Evolutionary conservation across 2,113 vertebrate species (phyloP).

Genomic region (Strix aluco): DNA sequence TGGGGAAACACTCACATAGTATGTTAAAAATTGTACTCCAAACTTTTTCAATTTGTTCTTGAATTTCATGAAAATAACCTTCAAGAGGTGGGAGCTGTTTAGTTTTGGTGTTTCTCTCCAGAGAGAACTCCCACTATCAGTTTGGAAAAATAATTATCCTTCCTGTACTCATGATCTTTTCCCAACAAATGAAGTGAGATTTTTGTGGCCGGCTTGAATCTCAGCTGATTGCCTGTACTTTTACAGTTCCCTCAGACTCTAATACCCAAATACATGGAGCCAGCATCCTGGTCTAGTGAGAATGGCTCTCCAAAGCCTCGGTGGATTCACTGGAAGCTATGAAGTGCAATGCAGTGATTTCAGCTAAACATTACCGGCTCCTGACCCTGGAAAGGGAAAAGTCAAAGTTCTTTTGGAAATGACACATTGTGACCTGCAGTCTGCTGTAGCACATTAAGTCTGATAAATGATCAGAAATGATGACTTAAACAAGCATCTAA

Average conservation of each 20-base stretch:
- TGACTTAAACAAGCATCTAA: constrained; percentile 73
- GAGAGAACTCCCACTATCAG: neutral
- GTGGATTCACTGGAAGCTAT: neutral
- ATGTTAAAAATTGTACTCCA: neutral
- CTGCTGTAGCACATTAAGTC: constrained; percentile 71
- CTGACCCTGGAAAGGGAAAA: constrained; percentile 63
- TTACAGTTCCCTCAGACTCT: neutral
- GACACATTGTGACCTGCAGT: constrained; percentile 61
- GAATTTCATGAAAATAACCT: neutral
- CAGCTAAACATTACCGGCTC: constrained; percentile 46
- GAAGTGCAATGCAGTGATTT: neutral
- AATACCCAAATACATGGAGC: neutral
- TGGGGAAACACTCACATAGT: neutral
- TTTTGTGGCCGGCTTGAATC: neutral
- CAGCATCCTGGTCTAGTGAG: neutral
- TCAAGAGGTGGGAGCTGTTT: neutral
- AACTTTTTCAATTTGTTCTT: neutral
- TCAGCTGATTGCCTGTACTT: neutral
- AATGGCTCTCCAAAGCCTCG: neutral
- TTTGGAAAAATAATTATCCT: constrained; percentile 35
- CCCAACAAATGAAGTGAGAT: neutral
- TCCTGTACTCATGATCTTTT: neutral
- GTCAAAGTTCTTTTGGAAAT: constrained; percentile 66
- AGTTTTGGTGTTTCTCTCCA: neutral
- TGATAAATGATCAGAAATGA: constrained; percentile 72